Evolutionary conservation across 2,113 vertebrate genomes (phyloP), one percentile per base, ranked within the genome.

Genomic region (Delphinus delphis): DNA sequence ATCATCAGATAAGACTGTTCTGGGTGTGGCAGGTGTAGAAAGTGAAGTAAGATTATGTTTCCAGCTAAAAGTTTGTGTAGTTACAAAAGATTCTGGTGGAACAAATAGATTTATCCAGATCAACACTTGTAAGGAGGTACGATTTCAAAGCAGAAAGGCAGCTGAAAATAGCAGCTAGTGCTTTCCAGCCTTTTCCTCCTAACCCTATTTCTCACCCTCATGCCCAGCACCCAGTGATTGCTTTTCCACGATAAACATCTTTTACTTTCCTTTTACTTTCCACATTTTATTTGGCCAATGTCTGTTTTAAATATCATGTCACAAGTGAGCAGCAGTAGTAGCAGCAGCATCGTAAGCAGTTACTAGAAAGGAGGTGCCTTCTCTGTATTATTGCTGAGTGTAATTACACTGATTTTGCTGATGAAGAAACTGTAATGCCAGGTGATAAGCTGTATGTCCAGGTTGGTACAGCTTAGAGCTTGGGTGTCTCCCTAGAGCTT

Each of bases 1-100:
- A 97, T 98, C 97, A 97, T 94, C 96, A 98, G 95, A 98, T 94
- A 97, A 98, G 98, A 96, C 93, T 90, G 85, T 97, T 80, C 94
- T 36, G 73, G 88, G 93, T 96, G 89, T 96, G 96, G 97, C 95
- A 98, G 85, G 88, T 96, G 62, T 89, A 95, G 68, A 95, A 97
- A 97, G 98, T 97, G 33, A 80, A 97, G 89, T 90, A 33, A 38
- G 55, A n/a, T 20, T 87, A 33, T 17, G 89, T 96, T 96, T 88
- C 28, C 47, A 82, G 68, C 55, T 58, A 38, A 68, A 97, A 67
- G 58, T 81, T 84, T 91, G 53, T 38, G 12, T 92, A 85, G 88
- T 92, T 90, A 74, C 28, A 63, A 71, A 92, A 84, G 38, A 70
- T 70, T 85, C 21, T 77, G 58, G 21, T 62, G 41, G 55, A 73